Base-by-base conservation (phyloP, 2,797 vertebrate species). In the Crocodylus rhombifer region DNA sequence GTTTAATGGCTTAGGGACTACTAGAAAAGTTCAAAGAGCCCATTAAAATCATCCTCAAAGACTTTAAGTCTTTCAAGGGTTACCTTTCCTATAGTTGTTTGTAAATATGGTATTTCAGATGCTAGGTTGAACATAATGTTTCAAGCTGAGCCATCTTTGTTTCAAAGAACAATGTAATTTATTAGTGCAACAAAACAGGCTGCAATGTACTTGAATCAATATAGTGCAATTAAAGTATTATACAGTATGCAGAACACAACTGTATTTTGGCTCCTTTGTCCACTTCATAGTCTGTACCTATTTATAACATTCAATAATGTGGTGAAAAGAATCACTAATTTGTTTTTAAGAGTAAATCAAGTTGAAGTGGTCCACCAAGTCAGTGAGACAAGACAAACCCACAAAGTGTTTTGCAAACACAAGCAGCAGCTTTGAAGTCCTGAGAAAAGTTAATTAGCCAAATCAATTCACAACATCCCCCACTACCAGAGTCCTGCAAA, bases 131-230 rank as follows among this genome's bases (percentile, higher is more conserved):
- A 86, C 84, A 74, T 57, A 91, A 87, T 95, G 87, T 94, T 94
- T 92, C 90, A 94, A 75, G 92, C 94, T 91, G 78, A 92, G n/a
- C 82, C 76, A 93, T 87, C 90, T 74, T 87, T 89, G 86, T 94
- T 94, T 92, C 76, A 95, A 93, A 95, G 95, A 94, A 94, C 94
- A 96, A 77, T 94, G 82, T 93, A 95, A 95, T 96, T 96, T 95
- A 97, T 96, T 93, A 92, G 84, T 89, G 89, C 95, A 88, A 95
- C 82, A 96, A 92, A 96, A 83, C 80, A 82, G 90, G 79, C 91
- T 95, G 91, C 95, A 97, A 97, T 94, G 95, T 93, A 93, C 86
- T 96, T 84, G 84, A 91, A 97, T 96, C 96, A 96, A 96, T 96
- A 95, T 82, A 94, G 92, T 93, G 82, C 91, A 95, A 95, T 94